These are phyloP conservation scores for Aspidiotus rigidus DNA, from an alignment of 2,888 invertebrate genomes.

Conservation along the genomic window DNA sequence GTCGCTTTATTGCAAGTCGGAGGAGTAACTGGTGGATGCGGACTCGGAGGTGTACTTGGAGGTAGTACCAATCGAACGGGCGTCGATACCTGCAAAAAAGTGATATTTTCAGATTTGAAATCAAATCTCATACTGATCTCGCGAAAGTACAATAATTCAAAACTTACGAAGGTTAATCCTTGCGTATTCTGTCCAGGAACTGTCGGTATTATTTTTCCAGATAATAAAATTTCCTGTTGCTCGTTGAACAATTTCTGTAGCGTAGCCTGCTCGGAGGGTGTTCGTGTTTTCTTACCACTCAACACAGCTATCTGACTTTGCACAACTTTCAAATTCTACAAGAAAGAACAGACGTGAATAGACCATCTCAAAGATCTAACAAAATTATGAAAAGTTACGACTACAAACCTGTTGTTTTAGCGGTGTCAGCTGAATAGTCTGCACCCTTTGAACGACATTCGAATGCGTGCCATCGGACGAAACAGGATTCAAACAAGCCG, in stretches of 20 bases:
- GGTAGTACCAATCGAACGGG: conserved; percentile 37
- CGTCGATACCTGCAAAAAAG: conserved; percentile 38
- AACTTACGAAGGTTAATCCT: conserved; percentile 42
- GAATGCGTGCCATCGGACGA: conserved; percentile 36
- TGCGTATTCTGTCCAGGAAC: conserved; percentile 44
- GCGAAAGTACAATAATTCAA: too few species aligned
- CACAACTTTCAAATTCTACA: conserved; percentile 51
- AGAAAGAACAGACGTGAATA: conserved; percentile 13
- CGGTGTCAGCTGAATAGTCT: conserved; percentile 62
- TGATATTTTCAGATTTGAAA: not conserved
- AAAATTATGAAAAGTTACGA: conserved; percentile 38
- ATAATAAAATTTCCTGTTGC: conserved; percentile 61
- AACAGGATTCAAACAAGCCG: conserved; percentile 38
- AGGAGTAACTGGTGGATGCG: conserved; percentile 39
- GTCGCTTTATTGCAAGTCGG: conserved; percentile 39
- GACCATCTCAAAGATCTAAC: not conserved
- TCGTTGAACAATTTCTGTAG: conserved; percentile 56
- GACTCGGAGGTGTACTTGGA: conserved; percentile 37
- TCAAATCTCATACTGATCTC: not conserved
- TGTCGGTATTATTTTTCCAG: conserved; percentile 59
- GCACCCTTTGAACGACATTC: conserved; percentile 51
- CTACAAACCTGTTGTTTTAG: conserved; percentile 57
- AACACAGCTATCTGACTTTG: conserved; percentile 61
- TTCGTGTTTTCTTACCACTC: conserved; percentile 47
- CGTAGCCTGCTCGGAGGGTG: conserved; percentile 49